phyloP scores from a whole-genome alignment of 2,113 vertebrate species.

The Plotosus lineatus region DNA sequence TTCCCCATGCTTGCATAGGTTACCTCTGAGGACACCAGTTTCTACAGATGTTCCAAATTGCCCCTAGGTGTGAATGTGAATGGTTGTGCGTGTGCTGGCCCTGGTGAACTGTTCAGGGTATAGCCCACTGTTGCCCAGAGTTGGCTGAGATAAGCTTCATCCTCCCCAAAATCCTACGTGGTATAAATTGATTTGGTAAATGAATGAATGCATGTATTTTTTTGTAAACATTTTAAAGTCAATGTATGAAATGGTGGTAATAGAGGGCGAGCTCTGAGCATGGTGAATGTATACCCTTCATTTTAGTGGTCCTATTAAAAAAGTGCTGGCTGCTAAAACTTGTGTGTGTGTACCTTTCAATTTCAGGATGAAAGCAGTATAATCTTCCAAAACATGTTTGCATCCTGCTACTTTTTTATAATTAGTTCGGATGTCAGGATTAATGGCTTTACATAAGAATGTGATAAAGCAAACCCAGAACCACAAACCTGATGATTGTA shows the following conservation, averaged over 20 bases:
- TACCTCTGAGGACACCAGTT: too few relatives aligned
- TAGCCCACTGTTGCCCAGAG: too few relatives aligned
- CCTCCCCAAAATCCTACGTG: too few relatives aligned
- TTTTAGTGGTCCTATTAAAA: neutral
- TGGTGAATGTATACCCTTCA: neutral
- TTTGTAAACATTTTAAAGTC: neutral
- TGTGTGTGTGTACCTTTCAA: neutral
- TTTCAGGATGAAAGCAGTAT: neutral
- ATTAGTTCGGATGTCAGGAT: neutral
- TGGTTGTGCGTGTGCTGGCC: too few relatives aligned
- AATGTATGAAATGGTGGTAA: neutral
- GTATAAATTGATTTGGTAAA: too few relatives aligned
- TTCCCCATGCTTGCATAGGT: too few relatives aligned
- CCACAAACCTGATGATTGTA: neutral
- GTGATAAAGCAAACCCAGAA: neutral
- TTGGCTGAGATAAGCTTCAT: too few relatives aligned
- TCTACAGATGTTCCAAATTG: too few relatives aligned
- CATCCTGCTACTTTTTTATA: neutral
- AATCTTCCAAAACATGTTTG: constrained; percentile 9
- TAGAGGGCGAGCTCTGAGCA: neutral
- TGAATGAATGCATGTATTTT: too few relatives aligned
- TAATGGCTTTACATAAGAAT: neutral
- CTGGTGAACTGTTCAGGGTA: too few relatives aligned
- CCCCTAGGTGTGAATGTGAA: too few relatives aligned
- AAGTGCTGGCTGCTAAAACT: neutral